A percentile compares a stretch with the other conserved stretches of the same genome.
Conservation (phyloP, 2,797 vertebrate genomes). For the Heliangelus exortis region DNA sequence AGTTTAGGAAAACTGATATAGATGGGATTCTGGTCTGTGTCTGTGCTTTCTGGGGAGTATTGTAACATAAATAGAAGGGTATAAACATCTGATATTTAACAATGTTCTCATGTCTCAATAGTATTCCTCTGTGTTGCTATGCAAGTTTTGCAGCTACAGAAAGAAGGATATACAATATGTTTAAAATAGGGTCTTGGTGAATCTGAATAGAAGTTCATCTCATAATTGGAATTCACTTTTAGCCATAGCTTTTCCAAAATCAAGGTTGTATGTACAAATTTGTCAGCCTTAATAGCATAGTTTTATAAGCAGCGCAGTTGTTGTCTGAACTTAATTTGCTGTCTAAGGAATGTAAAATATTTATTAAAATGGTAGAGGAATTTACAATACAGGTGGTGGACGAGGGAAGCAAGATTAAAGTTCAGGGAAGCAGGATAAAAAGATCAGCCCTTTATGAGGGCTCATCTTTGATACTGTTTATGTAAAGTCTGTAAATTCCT, state of each 20-base stretch:
- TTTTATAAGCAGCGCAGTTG: neutral
- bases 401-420: constrained; percentile 29
- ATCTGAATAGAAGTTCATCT: neutral
- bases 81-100: neutral
- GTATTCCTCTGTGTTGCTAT: neutral
- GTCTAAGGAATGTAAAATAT: constrained; percentile 21
- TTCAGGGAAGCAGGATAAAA: constrained; percentile 34
- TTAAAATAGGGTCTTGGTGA: neutral
- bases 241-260: neutral
- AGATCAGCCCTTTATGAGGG: neutral
- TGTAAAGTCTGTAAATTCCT: constrained; percentile 36
- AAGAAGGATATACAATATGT: neutral
- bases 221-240: neutral
- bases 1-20: constrained; percentile 18
- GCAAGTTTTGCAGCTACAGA: rapidly evolving
- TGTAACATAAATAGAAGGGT: neutral
- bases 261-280: neutral
- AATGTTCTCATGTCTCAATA: rapidly evolving
- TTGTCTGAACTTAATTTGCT: constrained; percentile 7
- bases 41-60: neutral
- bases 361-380: neutral
- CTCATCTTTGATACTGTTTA: constrained; percentile 16
- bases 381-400: neutral
- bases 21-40: constrained; percentile 6
- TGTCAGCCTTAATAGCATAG: neutral